Base-by-base conservation (phyloP, 1,140 invertebrate species). In the Bactericera cockerelli region DNA sequence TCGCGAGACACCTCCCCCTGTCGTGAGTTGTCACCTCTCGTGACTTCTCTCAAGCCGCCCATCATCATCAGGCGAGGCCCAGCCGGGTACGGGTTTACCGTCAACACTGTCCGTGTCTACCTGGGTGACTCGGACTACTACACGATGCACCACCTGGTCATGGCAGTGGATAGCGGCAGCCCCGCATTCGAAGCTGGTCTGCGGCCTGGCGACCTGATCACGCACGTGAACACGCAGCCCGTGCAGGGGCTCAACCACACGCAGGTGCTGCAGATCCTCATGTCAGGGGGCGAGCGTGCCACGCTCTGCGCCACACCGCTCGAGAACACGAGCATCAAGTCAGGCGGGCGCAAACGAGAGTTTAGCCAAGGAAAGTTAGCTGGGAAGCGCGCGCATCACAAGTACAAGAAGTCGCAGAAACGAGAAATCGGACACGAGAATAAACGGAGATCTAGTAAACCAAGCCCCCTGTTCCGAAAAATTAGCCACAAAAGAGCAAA, bases 61-160 rank as follows among this genome's bases (percentile, higher is more conserved):
- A 90, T 97, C 28, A 91, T 97, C 39, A 88, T 98, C 33, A 78
- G 90, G 36, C 80, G 90, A 66, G 91, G 93, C 2, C 87, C 93
- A 0, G 80, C 86, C 66, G 94, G 94, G 0, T 97, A 95, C 74
- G 95, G 95, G 8, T 98, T 98, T 71, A 95, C 89, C 0, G 86
- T 98, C 13, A 84, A 94, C 67, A 95, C 93, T 1, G 94, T 98
- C 61, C 78, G 93, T 19, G 95, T 98, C 1, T 98, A 96, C 70
- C 93, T 93, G 71, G 94, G 94, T 0, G 92, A 98, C 64, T 87
- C 87, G 11, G 91, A 98, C 73, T 91, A 93, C 67, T 98, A 96
- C 71, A 97, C 92, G 4, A 91, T 98, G 79, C 93, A 98, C 70
- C 94, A 98, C 76, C 75, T 97, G 60, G 93, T 98, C 13, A 93